Conservation (phyloP, 2,888 invertebrate genomes). For the Drosophila paracracens region DNA sequence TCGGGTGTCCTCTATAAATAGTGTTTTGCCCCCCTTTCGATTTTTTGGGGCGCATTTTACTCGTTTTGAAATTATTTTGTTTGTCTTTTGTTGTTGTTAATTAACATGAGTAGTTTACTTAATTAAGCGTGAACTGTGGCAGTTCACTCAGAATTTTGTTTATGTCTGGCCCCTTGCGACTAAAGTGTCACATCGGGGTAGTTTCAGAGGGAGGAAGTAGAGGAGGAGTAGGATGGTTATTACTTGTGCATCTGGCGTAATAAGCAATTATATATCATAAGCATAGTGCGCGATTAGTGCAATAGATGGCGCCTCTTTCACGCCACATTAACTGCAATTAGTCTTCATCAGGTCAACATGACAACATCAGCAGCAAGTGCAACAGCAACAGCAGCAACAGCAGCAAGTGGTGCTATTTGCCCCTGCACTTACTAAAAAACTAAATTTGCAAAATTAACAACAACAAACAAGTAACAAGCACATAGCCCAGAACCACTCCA, state of each 20-base stretch:
- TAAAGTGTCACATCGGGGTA: constrained; percentile 25
- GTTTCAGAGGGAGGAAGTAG: neutral
- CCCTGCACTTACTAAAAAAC: constrained; percentile 34
- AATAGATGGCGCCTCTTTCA: constrained; percentile 67
- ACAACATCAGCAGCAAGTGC: constrained; percentile 44
- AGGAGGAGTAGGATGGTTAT: neutral
- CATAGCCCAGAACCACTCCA: constrained; percentile 39
- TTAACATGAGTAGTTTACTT: constrained; percentile 77
- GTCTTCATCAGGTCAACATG: constrained; percentile 71
- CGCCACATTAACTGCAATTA: constrained; percentile 73
- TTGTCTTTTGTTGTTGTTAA: constrained; percentile 63
- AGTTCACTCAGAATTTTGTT: constrained; percentile 46
- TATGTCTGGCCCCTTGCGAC: constrained; percentile 46
- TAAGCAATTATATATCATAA: constrained; percentile 33
- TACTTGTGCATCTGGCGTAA: constrained; percentile 13
- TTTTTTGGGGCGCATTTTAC: constrained; percentile 11
- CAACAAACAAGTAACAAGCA: constrained; percentile 51
- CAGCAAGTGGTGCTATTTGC: constrained; percentile 52
- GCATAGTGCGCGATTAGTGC: constrained; percentile 22
- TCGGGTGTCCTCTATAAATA: constrained; percentile 56
- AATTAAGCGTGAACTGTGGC: constrained; percentile 68
- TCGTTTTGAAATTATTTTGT: constrained; percentile 40
- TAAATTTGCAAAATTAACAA: constrained; percentile 20
- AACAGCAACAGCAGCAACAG: constrained; percentile 24
- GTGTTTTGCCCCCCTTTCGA: constrained; percentile 37